Base-by-base conservation (phyloP, 1,140 invertebrate genomes). In the Mylabris phalerata region DNA sequence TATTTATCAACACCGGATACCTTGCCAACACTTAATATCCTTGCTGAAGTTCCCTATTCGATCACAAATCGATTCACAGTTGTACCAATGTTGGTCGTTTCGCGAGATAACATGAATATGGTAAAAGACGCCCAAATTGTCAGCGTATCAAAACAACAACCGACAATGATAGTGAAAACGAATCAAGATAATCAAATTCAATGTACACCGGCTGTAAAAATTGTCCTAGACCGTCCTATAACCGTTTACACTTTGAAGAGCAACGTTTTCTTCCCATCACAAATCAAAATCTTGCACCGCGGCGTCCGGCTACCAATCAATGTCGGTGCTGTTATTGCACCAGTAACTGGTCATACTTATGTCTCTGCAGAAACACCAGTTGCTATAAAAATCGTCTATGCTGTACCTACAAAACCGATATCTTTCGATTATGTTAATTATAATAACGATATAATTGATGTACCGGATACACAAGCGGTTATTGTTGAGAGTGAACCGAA, bases 281-380 rank as follows among this genome's bases (percentile, higher is more conserved):
- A 71, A 59, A 63, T 72, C n/a, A 41, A 63, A 49, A 68, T 72
- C 58, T 9, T 64, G 3, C 65, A 68, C 51, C 57, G 62, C 24
- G 59, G 61, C 11, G 50, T 59, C 32, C 65, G 48, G 47, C 62
- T 71, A 25, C 69, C 71, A 9, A 64, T 72, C 38, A 62, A 44
- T 41, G 62, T 72, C 10, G 71, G 71, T 4, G 67, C 69, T 26
- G 64, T 72, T 7, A 65, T 72, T n/a, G 71, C 67, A 11, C 71
- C 71, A 47, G 59, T 72, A 6, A 38, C 48, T 9, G 59, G 61
- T 7, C 44, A 64, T 43, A 64, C 64, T 3, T 66, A 49, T 51
- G 62, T 72, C 9, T 68, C 65, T 3, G 44, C 48, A 6, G 62
- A 70, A 47, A 60, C 61, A 9, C 71, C 71, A 19, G 44, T 70